A percentile compares a stretch with the other conserved stretches of the same genome.
Evolutionary conservation across 2,888 invertebrate genomes (phyloP).

Genomic region (Myopa testacea): DNA sequence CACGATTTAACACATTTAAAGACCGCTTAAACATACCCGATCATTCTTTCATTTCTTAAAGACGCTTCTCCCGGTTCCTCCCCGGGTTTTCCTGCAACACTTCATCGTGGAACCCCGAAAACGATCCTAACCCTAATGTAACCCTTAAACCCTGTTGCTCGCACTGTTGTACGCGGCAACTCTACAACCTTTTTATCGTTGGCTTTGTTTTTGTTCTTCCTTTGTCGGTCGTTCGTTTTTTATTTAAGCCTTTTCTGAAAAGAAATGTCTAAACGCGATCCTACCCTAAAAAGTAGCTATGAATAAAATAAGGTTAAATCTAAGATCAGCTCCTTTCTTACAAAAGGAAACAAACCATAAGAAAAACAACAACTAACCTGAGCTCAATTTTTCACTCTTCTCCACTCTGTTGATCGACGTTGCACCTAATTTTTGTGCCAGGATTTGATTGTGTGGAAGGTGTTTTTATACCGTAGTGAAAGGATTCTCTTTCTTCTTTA

Average conservation of each 20-base stretch:
- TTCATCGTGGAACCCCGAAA: not conserved
- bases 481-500: conserved; percentile 27
- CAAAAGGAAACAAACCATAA: too few relatives aligned
- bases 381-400: conserved; percentile 11
- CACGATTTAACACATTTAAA: conserved; percentile 29
- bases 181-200: not conserved
- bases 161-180: conserved; percentile 3
- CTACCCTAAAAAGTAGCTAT: too few relatives aligned
- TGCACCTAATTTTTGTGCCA: not conserved
- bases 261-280: too few relatives aligned
- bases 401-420: not conserved
- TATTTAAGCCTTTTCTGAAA: too few relatives aligned
- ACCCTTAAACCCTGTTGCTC: conserved; percentile 15
- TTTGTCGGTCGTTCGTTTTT: too few relatives aligned
- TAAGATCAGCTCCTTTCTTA: conserved; percentile 2
- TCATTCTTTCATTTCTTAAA: not conserved
- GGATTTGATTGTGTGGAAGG: not conserved
- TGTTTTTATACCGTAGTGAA: conserved; percentile 23
- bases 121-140: not conserved
- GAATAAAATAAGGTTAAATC: not conserved
- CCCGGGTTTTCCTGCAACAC: not conserved
- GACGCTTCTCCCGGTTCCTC: not conserved
- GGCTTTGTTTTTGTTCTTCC: too few relatives aligned
- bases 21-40: not conserved
- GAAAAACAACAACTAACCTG: not conserved